phyloP scores from a whole-genome alignment of 2,113 vertebrate genomes.

The Rhodinocichla rosea region DNA sequence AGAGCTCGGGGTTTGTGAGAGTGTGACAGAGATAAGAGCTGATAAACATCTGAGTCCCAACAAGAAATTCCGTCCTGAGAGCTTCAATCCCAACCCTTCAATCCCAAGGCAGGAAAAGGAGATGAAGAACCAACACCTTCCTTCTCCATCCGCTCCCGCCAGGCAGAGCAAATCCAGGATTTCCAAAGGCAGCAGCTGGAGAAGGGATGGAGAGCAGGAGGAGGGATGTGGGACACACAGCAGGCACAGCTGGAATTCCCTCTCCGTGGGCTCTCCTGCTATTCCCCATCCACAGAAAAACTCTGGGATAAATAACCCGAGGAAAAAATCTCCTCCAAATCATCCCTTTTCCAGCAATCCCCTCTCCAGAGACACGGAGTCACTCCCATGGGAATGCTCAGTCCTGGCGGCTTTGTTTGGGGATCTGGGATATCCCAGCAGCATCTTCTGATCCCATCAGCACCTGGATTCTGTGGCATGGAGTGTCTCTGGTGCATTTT shows the following conservation, averaged over 20 bases:
- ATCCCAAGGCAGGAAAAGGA: too few species aligned
- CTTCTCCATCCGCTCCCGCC: not conserved
- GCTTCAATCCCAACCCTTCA: not conserved
- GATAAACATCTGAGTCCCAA: too few species aligned
- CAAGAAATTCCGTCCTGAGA: not conserved
- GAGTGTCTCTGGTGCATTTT: not conserved
- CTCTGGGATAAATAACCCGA: not conserved
- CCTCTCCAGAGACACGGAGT: not conserved
- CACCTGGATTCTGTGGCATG: not conserved
- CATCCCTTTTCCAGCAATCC: not conserved
- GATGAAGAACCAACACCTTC: too few species aligned
- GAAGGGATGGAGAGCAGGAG: not conserved
- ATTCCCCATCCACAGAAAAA: not conserved
- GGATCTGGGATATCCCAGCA: not conserved
- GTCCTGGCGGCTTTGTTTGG: not conserved
- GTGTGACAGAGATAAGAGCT: too few species aligned
- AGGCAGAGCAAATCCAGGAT: rapidly evolving
- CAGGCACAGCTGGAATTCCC: not conserved
- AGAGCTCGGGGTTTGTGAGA: too few species aligned
- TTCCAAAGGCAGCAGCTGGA: too few species aligned
- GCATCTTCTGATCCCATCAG: not conserved
- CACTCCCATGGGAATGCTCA: not conserved
- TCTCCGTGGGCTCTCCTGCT: not conserved
- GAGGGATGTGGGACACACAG: not conserved
- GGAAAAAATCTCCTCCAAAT: not conserved